Percentiles rank a stretch among this genome's conserved stretches.
These are phyloP conservation scores for Danaus melanippus DNA, from an alignment of 1,140 invertebrate genomes.

Conservation along the genomic window DNA sequence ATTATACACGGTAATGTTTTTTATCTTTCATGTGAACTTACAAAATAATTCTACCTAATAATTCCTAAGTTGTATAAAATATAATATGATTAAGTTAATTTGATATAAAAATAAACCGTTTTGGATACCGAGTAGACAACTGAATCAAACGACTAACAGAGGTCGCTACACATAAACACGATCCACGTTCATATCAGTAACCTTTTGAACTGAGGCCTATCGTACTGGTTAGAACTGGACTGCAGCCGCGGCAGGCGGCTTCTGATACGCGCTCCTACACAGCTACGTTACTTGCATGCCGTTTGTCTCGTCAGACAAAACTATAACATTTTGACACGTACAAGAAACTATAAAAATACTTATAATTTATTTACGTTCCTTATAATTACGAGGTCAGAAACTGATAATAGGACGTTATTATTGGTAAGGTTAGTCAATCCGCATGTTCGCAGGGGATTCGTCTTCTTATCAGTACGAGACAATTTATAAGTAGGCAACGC, in stretches of 20 bases:
- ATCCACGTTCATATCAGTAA: conserved; percentile 53
- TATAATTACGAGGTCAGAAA: no score
- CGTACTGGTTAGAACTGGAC: conserved; percentile 62
- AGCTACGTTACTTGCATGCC: conserved; percentile 19
- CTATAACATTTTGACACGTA: no score
- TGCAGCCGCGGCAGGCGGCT: conserved; percentile 59
- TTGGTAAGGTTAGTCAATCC: conserved; percentile 1
- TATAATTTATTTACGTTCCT: no score
- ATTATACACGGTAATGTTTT: no score
- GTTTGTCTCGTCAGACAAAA: no score
- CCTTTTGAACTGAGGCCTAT: conserved; percentile 65
- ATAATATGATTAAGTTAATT: no score
- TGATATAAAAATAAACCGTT: no score
- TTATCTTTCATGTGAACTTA: no score
- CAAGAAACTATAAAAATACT: no score
- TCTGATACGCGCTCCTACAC: conserved; percentile 50
- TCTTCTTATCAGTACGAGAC: conserved; percentile 60
- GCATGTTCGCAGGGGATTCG: conserved; percentile 58
- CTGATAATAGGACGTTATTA: no score
- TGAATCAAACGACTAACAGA: conserved; percentile 24
- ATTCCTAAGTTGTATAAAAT: no score
- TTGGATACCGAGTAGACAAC: conserved; percentile 1
- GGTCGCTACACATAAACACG: conserved; percentile 53
- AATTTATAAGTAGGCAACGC: conserved; percentile 63
- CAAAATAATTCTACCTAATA: no score